These are phyloP conservation scores for Mirza zaza DNA, from an alignment of 2,113 vertebrate genomes.

Conservation along the genomic window DNA sequence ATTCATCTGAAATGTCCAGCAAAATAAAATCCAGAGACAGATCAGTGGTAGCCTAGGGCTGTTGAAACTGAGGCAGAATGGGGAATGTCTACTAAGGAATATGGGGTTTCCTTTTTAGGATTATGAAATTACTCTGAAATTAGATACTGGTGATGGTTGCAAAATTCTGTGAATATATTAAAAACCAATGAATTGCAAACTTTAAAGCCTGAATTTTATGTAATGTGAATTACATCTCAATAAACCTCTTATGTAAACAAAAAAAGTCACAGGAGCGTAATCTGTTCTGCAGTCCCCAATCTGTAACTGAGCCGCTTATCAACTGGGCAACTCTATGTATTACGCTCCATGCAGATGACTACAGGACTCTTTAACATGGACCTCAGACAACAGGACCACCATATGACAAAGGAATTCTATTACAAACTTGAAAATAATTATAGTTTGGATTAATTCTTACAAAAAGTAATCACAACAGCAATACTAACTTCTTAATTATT, in stretches of 20 bases:
- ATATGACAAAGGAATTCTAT: not conserved
- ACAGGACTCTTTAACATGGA: not conserved
- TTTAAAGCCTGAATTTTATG: not conserved
- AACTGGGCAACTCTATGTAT: fast-evolving
- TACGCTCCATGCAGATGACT: fast-evolving
- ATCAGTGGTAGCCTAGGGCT: too few relatives aligned
- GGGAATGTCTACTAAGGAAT: not conserved
- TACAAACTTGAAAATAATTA: not conserved
- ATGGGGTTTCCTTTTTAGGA: not conserved
- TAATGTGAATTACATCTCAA: not conserved
- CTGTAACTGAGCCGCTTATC: not conserved
- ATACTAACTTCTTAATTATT: not conserved
- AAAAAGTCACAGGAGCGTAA: not conserved
- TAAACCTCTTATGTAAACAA: not conserved
- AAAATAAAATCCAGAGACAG: not conserved
- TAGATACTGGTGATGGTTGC: fast-evolving
- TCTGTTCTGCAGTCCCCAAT: not conserved
- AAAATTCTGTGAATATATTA: not conserved
- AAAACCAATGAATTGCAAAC: not conserved
- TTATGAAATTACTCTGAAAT: not conserved
- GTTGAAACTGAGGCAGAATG: fast-evolving
- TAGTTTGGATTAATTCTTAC: not conserved
- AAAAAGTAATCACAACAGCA: not conserved
- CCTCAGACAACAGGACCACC: too few relatives aligned
- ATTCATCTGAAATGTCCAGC: not conserved